phyloP scores from a whole-genome alignment of 2,888 invertebrate genomes.

The Drosophila formosana region DNA sequence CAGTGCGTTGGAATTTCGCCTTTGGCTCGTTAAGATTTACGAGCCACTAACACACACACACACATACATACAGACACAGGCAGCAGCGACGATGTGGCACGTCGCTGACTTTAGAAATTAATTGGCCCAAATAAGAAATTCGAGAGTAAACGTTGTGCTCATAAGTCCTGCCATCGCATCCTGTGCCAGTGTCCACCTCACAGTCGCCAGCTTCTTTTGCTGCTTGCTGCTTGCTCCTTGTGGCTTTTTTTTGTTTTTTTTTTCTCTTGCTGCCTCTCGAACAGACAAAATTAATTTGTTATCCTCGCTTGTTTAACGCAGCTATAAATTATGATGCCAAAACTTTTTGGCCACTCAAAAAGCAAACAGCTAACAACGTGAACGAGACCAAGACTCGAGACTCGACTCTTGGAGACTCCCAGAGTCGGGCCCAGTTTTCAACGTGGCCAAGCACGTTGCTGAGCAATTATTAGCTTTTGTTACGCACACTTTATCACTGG shows the following conservation, averaged over 20 bases:
- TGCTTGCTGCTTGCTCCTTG: slow-evolving; percentile 26
- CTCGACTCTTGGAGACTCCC: background rate
- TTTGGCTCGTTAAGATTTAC: slow-evolving; percentile 81
- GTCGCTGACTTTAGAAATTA: slow-evolving; percentile 81
- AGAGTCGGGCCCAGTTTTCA: slow-evolving; percentile 15
- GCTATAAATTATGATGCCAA: slow-evolving; percentile 81
- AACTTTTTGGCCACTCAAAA: slow-evolving; percentile 78
- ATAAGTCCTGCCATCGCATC: slow-evolving; percentile 70
- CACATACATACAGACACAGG: slow-evolving; percentile 10
- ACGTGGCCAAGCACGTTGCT: slow-evolving; percentile 61
- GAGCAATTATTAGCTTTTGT: slow-evolving; percentile 78
- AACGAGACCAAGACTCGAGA: background rate
- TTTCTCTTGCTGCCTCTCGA: slow-evolving; percentile 34
- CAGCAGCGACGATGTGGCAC: slow-evolving; percentile 52
- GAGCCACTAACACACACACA: slow-evolving; percentile 57
- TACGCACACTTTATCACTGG: slow-evolving; percentile 78
- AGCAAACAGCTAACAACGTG: slow-evolving; percentile 55
- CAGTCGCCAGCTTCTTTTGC: background rate
- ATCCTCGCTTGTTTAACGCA: slow-evolving; percentile 81
- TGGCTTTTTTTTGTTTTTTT: slow-evolving; percentile 35
- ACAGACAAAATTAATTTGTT: slow-evolving; percentile 82
- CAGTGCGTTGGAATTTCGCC: slow-evolving; percentile 77
- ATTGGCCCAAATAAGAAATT: slow-evolving; percentile 81
- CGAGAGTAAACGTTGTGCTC: slow-evolving; percentile 77
- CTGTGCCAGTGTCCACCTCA: slow-evolving; percentile 18